Percentiles rank a stretch among this genome's conserved stretches.
Conservation (phyloP, 2,888 invertebrate species). For the Nyleta sp. region DNA sequence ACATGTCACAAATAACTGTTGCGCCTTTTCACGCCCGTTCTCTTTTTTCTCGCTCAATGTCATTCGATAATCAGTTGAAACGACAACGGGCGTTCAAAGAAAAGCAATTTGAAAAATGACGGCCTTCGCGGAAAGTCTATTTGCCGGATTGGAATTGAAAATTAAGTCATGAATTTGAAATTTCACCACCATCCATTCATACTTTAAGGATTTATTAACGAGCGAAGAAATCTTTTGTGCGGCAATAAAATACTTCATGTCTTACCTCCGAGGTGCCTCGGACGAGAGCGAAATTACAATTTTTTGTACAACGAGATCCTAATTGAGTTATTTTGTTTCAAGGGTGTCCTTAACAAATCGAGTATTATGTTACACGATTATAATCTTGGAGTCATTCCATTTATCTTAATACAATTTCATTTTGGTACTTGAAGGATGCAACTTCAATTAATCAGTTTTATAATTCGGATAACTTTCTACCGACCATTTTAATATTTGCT, state of each 20-base stretch:
- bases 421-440: too few species aligned
- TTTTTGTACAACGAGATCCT: too few species aligned
- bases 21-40: constrained; percentile 2
- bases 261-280: background rate
- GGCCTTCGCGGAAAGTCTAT: constrained; percentile 11
- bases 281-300: too few species aligned
- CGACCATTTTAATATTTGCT: too few species aligned
- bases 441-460: too few species aligned
- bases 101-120: constrained; percentile 11
- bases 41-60: constrained; percentile 11
- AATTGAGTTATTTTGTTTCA: too few species aligned
- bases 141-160: constrained; percentile 17
- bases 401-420: too few species aligned
- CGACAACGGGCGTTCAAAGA: background rate
- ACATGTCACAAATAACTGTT: constrained; percentile 17
- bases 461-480: too few species aligned
- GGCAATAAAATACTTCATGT: background rate
- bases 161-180: constrained; percentile 29
- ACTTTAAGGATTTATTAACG: constrained; percentile 16
- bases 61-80: constrained; percentile 2
- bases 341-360: too few species aligned
- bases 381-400: too few species aligned
- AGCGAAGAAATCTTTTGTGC: constrained; percentile 22
- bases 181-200: constrained; percentile 17
- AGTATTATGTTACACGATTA: too few species aligned